Percentiles rank a stretch among this genome's conserved stretches.
These are phyloP conservation scores for Propithecus deckenii DNA, from an alignment of 2,797 vertebrate genomes.

Conservation along the genomic window DNA sequence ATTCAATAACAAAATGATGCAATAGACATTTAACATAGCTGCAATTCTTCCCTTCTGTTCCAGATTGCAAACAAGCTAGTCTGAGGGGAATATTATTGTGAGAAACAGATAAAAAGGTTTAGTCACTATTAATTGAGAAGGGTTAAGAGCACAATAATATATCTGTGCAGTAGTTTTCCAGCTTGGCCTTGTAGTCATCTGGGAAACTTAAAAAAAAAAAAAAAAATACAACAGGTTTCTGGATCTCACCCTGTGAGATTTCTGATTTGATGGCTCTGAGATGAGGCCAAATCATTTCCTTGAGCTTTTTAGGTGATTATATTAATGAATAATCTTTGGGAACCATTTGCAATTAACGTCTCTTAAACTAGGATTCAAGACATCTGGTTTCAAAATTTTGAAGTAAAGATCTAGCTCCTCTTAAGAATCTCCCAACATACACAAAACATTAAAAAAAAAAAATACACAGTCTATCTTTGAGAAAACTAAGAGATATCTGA, in stretches of 20 bases:
- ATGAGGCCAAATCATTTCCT: not conserved
- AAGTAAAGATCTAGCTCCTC: not conserved
- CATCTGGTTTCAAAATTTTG: not conserved
- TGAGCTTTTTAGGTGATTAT: not conserved
- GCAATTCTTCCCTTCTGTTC: slow-evolving; percentile 70
- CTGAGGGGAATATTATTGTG: slow-evolving; percentile 61
- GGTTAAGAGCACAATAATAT: slow-evolving; percentile 31
- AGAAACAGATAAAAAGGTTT: slow-evolving; percentile 61
- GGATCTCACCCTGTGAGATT: not conserved
- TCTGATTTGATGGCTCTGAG: not conserved
- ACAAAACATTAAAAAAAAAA: not conserved
- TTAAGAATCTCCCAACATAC: not conserved
- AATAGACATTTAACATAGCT: slow-evolving; percentile 62
- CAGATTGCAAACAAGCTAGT: slow-evolving; percentile 53
- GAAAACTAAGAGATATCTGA: not conserved
- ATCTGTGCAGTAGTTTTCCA: not conserved
- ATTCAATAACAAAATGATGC: slow-evolving; percentile 59
- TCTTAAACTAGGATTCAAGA: not conserved
- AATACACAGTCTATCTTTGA: not conserved
- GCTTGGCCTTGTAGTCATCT: not conserved
- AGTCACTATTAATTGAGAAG: slow-evolving; percentile 68
- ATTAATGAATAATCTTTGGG: not conserved
- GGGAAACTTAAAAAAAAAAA: not conserved
- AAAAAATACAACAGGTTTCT: not conserved
- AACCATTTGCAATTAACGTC: not conserved